These are phyloP conservation scores for Cochlearius cochlearius DNA, from an alignment of 2,113 vertebrate species.

Conservation along the genomic window DNA sequence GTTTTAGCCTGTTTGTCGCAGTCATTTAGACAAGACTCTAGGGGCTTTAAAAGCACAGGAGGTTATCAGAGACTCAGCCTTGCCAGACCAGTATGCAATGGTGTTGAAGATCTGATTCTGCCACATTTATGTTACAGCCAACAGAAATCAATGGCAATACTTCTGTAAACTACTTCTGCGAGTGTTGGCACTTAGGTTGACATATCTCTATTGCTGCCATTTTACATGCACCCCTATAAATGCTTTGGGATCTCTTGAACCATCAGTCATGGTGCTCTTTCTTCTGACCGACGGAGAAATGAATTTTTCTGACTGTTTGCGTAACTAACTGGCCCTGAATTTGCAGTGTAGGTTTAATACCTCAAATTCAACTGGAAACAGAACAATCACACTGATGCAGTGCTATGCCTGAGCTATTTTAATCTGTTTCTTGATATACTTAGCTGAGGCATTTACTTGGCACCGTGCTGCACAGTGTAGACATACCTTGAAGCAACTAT, in stretches of 20 bases:
- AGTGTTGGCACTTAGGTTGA: background rate
- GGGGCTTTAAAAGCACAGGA: background rate
- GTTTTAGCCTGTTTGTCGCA: background rate
- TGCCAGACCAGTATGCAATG: background rate
- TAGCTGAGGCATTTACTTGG: background rate
- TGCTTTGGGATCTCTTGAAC: background rate
- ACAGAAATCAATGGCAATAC: background rate
- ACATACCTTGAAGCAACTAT: background rate
- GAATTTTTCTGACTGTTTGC: background rate
- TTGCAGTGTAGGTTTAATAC: background rate
- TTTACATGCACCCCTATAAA: background rate
- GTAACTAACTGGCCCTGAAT: background rate
- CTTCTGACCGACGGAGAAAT: background rate
- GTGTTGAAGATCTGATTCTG: background rate
- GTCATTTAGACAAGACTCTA: background rate
- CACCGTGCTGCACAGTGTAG: background rate
- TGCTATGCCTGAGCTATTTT: background rate
- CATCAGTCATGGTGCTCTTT: background rate
- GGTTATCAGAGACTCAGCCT: background rate
- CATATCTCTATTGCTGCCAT: background rate
- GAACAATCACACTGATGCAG: background rate
- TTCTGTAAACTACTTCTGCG: background rate
- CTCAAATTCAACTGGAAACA: background rate
- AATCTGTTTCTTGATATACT: background rate
- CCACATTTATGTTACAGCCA: background rate